These are phyloP conservation scores for Polyommatus iphigenia DNA, from an alignment of 2,888 invertebrate genomes.

Conservation along the genomic window DNA sequence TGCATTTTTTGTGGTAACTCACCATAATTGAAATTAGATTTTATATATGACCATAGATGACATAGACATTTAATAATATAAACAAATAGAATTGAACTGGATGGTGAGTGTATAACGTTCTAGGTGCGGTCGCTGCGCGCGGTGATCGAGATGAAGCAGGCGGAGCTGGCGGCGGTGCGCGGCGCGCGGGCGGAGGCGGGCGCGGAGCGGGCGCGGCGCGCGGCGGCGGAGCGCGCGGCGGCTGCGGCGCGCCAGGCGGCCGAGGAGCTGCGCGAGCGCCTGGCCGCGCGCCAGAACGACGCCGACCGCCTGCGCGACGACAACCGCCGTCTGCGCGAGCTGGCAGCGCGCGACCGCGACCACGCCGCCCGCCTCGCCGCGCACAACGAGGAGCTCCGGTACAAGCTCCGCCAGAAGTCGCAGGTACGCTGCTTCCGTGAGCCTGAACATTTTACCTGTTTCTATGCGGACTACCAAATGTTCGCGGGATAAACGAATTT, in stretches of 20 bases:
- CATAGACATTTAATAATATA: no score
- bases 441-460: background rate
- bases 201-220: conserved; percentile 87
- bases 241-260: conserved; percentile 89
- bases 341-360: conserved; percentile 87
- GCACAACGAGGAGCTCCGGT: conserved; percentile 93
- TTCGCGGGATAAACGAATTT: no score
- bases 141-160: conserved; percentile 93
- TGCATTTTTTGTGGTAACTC: no score
- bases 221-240: conserved; percentile 86
- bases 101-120: background rate
- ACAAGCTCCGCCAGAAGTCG: conserved; percentile 91
- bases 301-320: conserved; percentile 80
- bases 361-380: conserved; percentile 88
- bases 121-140: conserved; percentile 86
- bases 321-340: conserved; percentile 85
- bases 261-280: conserved; percentile 91
- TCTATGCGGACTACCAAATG: background rate
- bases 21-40: no score
- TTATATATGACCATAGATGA: no score
- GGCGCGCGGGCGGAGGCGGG: conserved; percentile 85
- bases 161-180: conserved; percentile 89
- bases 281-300: conserved; percentile 87
- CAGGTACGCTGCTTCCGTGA: conserved; percentile 72
- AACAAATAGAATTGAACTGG: no score